Percentiles rank a stretch among this genome's conserved stretches.
phyloP scores from a whole-genome alignment of 2,797 vertebrate genomes.

The Acrossocheilus fasciatus region DNA sequence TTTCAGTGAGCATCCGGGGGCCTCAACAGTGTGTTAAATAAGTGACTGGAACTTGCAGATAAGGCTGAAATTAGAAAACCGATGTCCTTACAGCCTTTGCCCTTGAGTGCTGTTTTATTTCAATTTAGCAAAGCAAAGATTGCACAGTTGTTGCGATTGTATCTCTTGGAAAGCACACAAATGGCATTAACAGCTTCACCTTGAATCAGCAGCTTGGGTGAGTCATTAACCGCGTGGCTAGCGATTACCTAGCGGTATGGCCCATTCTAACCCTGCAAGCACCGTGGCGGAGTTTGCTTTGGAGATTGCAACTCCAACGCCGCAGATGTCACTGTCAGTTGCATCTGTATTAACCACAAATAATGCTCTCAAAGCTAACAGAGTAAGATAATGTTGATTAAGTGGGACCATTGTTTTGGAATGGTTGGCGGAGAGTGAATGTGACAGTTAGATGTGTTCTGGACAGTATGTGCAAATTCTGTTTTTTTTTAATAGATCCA shows the following conservation, averaged over 20 bases:
- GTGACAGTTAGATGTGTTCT: neutral
- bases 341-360: constrained; percentile 39
- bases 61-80: constrained; percentile 65
- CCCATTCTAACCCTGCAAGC: constrained; percentile 58
- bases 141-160: constrained; percentile 63
- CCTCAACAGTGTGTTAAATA: constrained; percentile 66
- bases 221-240: constrained; percentile 67
- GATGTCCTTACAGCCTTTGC: constrained; percentile 50
- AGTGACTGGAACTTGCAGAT: constrained; percentile 70
- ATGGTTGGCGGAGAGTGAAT: neutral
- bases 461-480: neutral
- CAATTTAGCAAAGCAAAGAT: constrained; percentile 66
- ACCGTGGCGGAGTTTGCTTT: constrained; percentile 60
- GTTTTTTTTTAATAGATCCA: neutral
- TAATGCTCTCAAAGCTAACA: constrained; percentile 37
- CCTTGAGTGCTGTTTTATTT: constrained; percentile 66
- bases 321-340: constrained; percentile 60
- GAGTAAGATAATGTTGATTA: neutral
- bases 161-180: constrained; percentile 65
- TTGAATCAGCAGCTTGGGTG: constrained; percentile 71
- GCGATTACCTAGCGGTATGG: constrained; percentile 59
- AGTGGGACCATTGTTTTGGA: neutral
- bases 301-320: constrained; percentile 63
- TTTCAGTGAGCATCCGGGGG: constrained; percentile 47
- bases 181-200: constrained; percentile 69